phyloP scores from a whole-genome alignment of 64 coral and sea anemone species.

The Porites australiensis region DNA sequence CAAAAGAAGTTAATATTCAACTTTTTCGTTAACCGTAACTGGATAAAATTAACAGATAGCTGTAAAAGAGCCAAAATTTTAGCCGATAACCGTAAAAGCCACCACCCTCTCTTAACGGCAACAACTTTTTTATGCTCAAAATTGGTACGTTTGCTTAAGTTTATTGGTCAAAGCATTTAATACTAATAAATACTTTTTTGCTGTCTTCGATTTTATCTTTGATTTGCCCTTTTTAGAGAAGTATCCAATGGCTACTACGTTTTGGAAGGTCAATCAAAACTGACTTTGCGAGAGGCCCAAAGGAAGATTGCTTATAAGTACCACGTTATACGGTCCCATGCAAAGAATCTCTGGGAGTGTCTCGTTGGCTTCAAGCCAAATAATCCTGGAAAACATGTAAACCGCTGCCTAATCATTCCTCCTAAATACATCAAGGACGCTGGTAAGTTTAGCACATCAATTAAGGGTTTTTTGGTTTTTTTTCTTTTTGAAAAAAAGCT shows the following conservation, averaged over 20 bases:
- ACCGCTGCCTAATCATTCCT: conserved; percentile 45
- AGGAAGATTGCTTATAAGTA: conserved; percentile 40
- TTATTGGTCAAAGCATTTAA: background rate
- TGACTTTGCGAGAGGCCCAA: background rate
- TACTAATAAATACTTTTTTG: too few relatives aligned
- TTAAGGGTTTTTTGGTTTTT: too few relatives aligned
- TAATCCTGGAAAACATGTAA: background rate
- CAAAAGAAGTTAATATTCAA: too few relatives aligned
- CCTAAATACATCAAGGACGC: background rate
- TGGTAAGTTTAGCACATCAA: background rate
- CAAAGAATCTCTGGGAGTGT: conserved; percentile 39
- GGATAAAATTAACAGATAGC: too few relatives aligned
- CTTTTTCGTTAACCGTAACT: too few relatives aligned
- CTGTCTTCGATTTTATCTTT: too few relatives aligned
- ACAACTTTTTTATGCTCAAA: too few relatives aligned
- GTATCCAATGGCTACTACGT: background rate
- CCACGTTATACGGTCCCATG: background rate
- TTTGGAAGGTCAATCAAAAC: background rate
- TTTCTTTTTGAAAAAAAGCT: background rate
- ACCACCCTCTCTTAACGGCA: too few relatives aligned
- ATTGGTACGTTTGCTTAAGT: too few relatives aligned
- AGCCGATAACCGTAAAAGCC: too few relatives aligned
- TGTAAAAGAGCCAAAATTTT: too few relatives aligned
- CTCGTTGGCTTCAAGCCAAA: background rate
- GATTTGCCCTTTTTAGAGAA: background rate